phyloP scores from a whole-genome alignment of 1,140 invertebrate genomes.

The Drosophila tropicalis region DNA sequence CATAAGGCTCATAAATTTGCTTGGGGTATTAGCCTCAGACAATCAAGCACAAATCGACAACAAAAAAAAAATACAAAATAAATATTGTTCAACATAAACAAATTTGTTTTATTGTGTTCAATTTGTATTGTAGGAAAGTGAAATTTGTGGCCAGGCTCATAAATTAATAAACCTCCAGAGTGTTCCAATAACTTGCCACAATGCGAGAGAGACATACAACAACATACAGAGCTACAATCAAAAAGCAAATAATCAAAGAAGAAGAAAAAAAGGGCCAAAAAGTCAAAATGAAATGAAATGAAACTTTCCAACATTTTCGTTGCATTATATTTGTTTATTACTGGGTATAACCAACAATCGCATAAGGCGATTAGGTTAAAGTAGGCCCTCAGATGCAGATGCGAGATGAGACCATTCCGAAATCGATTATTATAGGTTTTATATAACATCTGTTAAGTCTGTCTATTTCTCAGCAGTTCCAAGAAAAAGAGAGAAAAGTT shows the following conservation, averaged over 20 bases:
- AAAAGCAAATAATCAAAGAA: not conserved
- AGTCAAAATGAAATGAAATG: not conserved
- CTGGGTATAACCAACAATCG: not conserved
- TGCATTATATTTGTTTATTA: constrained; percentile 20
- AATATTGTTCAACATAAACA: constrained; percentile 50
- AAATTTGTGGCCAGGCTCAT: constrained; percentile 54
- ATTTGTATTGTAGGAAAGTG: constrained; percentile 59
- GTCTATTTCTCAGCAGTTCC: too few relatives aligned
- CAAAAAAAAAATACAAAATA: constrained; percentile 60
- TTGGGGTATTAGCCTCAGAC: constrained; percentile 16
- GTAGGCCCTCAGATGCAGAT: constrained; percentile 24
- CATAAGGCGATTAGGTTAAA: constrained; percentile 47
- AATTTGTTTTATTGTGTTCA: constrained; percentile 23
- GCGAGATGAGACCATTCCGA: constrained; percentile 1
- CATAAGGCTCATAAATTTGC: constrained; percentile 54
- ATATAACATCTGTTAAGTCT: constrained; percentile 35
- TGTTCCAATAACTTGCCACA: constrained; percentile 64
- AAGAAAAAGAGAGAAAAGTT: too few relatives aligned
- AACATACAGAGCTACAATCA: too few relatives aligned
- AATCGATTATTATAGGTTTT: constrained; percentile 35
- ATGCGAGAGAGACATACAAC: constrained; percentile 43
- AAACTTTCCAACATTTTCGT: constrained; percentile 49
- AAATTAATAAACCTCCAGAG: constrained; percentile 57
- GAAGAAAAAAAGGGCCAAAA: not conserved
- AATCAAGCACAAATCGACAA: constrained; percentile 53